Evolutionary conservation across 2,888 invertebrate species (phyloP).

Genomic region (Agrotis puta): DNA sequence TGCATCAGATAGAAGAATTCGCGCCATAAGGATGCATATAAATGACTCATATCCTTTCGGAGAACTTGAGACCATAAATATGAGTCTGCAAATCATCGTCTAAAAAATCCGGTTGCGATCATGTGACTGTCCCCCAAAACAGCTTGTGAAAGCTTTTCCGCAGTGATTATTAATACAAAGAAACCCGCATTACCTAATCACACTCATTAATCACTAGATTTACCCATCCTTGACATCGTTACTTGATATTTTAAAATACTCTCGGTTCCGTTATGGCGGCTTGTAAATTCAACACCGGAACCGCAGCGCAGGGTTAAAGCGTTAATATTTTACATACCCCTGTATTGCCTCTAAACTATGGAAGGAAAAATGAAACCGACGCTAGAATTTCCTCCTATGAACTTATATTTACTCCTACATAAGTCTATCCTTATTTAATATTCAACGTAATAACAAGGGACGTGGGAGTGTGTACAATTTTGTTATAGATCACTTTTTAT

Average conservation of each 20-base stretch:
- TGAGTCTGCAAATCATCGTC: slow-evolving; percentile 17
- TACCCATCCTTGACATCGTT: slow-evolving; percentile 44
- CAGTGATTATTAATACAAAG: slow-evolving; percentile 13
- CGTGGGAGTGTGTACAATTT: slow-evolving; percentile 20
- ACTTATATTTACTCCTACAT: slow-evolving; percentile 54
- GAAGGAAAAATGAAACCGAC: slow-evolving; percentile 69
- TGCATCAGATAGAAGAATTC: slow-evolving; percentile 32
- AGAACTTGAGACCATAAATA: slow-evolving; percentile 33
- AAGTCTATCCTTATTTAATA: slow-evolving; percentile 61
- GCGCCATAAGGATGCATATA: slow-evolving; percentile 38
- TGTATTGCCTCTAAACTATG: slow-evolving; percentile 70
- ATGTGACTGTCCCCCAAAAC: slow-evolving; percentile 19
- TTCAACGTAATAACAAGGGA: slow-evolving; percentile 42
- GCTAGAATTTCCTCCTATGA: slow-evolving; percentile 61
- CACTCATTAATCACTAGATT: slow-evolving; percentile 48
- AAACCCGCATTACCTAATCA: slow-evolving; percentile 39
- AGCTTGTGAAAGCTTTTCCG: slow-evolving; percentile 30
- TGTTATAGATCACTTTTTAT: slow-evolving; percentile 12
- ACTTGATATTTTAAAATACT: slow-evolving; percentile 65
- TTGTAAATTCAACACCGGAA: slow-evolving; percentile 50
- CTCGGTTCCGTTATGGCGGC: slow-evolving; percentile 52
- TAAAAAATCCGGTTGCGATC: slow-evolving; percentile 28
- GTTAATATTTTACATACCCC: slow-evolving; percentile 73
- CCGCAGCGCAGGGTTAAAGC: slow-evolving; percentile 49
- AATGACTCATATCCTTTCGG: slow-evolving; percentile 52